Evolutionary conservation across 2,113 vertebrate species (phyloP).

Genomic region (Cochlearius cochlearius): DNA sequence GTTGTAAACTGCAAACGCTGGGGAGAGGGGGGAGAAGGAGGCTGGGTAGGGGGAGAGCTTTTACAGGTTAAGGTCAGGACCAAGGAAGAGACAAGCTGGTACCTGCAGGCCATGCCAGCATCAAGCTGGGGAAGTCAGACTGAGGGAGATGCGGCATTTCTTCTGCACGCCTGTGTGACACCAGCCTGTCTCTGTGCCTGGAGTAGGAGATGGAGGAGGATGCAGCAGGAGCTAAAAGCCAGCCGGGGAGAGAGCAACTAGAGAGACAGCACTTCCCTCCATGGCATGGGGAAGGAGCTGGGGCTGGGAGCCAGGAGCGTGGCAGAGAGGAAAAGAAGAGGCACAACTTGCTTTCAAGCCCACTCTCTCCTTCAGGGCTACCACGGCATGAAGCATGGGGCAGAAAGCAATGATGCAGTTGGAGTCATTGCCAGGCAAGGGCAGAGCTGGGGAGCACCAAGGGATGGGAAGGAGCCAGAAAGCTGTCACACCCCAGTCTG

Average conservation of each 20-base stretch:
- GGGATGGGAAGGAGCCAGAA: background rate
- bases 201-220: background rate
- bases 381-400: background rate
- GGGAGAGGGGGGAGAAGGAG: background rate
- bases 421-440: background rate
- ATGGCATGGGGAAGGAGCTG: background rate
- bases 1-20: background rate
- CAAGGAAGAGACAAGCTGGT: background rate
- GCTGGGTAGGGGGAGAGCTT: background rate
- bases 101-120: background rate
- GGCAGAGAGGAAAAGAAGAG: background rate
- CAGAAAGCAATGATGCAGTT: background rate
- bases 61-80: background rate
- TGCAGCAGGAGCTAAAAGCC: background rate
- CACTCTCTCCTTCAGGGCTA: background rate
- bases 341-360: background rate
- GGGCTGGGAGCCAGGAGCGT: background rate
- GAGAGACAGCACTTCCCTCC: background rate
- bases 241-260: background rate
- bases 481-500: background rate
- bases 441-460: background rate
- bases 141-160: fast-evolving
- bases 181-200: background rate
- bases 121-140: background rate
- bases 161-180: fast-evolving